Percentiles rank a stretch among this genome's conserved stretches.
Evolutionary conservation across 2,113 vertebrate genomes (phyloP).

Genomic region (Hyaena hyaena): DNA sequence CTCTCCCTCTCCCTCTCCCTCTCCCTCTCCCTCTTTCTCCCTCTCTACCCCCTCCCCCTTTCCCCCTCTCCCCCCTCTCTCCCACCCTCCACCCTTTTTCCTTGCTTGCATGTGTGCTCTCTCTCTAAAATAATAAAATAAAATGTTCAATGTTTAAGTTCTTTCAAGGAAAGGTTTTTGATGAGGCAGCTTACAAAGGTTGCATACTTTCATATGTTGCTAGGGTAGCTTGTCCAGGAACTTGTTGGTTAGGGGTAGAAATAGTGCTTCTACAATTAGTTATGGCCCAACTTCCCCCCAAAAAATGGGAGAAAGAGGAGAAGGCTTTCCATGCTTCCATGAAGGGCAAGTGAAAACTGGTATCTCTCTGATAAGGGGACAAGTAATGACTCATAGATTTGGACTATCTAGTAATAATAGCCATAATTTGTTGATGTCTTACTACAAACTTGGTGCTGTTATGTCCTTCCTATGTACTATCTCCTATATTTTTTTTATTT

Average conservation of each 20-base stretch:
- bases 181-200: background rate
- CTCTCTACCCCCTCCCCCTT: too few relatives aligned
- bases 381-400: background rate
- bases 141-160: background rate
- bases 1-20: too few relatives aligned
- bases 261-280: background rate
- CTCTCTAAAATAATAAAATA: too few relatives aligned
- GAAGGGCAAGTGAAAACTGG: background rate
- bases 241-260: background rate
- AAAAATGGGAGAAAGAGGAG: background rate
- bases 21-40: too few relatives aligned
- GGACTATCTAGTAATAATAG: background rate
- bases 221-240: background rate
- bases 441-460: background rate
- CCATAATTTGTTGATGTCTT: background rate
- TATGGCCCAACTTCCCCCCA: rapidly evolving
- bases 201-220: background rate
- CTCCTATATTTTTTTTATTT: background rate
- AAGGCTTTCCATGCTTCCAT: background rate
- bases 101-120: too few relatives aligned
- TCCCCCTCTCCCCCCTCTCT: too few relatives aligned
- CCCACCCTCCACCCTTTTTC: too few relatives aligned
- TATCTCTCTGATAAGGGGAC: background rate
- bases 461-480: background rate
- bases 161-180: background rate